These are phyloP conservation scores for Eremobia ochroleuca DNA, from an alignment of 2,888 invertebrate species.

Conservation along the genomic window DNA sequence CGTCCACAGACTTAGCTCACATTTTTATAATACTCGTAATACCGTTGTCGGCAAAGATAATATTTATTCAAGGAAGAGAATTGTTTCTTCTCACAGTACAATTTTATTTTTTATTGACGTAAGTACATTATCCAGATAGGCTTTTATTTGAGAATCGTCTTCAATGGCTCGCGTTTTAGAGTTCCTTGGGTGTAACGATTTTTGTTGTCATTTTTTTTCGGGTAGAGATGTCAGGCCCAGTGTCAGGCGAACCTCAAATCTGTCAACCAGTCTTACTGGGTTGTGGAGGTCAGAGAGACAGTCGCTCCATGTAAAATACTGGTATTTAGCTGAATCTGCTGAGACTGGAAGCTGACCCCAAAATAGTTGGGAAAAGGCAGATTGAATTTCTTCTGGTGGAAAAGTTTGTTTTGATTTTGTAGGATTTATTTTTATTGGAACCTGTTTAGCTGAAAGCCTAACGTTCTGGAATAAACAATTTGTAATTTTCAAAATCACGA, in stretches of 20 bases:
- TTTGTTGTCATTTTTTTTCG: conserved; percentile 3
- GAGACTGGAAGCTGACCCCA: not conserved
- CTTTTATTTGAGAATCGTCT: conserved; percentile 60
- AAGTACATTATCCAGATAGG: conserved; percentile 65
- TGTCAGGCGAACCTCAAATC: not conserved
- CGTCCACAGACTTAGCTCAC: conserved; percentile 21
- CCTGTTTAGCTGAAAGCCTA: not conserved
- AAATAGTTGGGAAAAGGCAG: not conserved
- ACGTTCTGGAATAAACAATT: no score
- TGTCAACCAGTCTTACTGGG: not conserved
- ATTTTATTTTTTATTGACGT: conserved; percentile 67
- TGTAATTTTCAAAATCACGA: not conserved
- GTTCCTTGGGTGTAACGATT: conserved; percentile 37
- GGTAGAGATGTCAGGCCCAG: not conserved
- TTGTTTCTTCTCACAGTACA: conserved; percentile 57
- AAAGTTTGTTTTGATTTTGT: not conserved
- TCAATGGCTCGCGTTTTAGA: conserved; percentile 43
- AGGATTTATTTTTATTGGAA: not conserved
- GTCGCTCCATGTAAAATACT: not conserved
- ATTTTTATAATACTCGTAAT: no score
- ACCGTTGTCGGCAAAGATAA: conserved; percentile 44
- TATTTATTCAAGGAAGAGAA: conserved; percentile 54
- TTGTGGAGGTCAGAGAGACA: not conserved
- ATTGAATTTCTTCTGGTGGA: not conserved
- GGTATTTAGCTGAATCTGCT: not conserved